Base-by-base conservation (phyloP, 2,113 vertebrate species). In the Helogale parvula region DNA sequence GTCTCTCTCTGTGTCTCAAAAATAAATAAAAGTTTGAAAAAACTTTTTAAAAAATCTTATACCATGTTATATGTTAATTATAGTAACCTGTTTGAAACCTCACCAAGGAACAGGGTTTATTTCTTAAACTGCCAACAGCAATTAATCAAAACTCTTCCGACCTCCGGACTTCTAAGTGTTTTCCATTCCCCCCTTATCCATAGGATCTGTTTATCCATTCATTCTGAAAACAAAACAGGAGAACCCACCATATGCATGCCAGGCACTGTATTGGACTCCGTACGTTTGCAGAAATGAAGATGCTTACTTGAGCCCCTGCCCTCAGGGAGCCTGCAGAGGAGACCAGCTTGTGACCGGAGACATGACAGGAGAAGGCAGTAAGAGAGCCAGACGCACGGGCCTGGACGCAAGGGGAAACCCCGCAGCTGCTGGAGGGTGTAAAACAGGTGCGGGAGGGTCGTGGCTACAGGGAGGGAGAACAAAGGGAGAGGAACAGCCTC, bases 311-410 rank as follows among this genome's bases (percentile, higher is more conserved):
- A 72, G 35, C 45, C 72, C 47, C 88, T 69, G 52, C 21, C 65
- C 74, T 82, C 29, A 2, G 45, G 47, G 35, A 81, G 84, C 21
- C 7, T 4, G 33, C 4, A 27, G 45, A 72, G 65, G 87, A 85
- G 74, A 50, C 31, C 71, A 27, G 47, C 8, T 35, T 60, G 16
- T 19, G 88, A n/a, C 14, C 50, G 66, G 15, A 83, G 31, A 38
- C 57, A 29, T 23, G 69, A 15, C 38, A 45, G 2, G 11, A 72
- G 17, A 38, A 45, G 3, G 31, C 15, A 84, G 25, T 29, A 41
- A 4, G 33, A 4, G 17, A 45, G 74, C 54, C 2, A 0, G 25
- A 29, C 33, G 0, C 14, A 4, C 1, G 5, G 33, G 15, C 66
- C 66, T 17, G 7, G 33, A 7, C 7, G 33, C 33, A 9, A 66